A percentile compares a stretch with the other conserved stretches of the same genome.
Conservation (phyloP, 1,140 invertebrate genomes). For the Ctenoplectra terminalis region DNA sequence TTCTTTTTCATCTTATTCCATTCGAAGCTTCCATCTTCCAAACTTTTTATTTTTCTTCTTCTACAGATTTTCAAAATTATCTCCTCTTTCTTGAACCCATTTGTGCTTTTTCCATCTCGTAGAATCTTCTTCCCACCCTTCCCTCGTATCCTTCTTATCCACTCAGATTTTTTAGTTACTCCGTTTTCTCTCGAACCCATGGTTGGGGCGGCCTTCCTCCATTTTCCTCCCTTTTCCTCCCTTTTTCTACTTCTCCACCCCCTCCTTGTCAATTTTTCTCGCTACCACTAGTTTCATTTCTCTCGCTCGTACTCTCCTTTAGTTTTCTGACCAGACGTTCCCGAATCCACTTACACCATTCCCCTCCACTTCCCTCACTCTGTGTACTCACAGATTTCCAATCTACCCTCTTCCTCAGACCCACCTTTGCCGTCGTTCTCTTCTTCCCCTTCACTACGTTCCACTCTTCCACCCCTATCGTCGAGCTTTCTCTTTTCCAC, state of each 20-base stretch:
- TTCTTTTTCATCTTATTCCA: background rate
- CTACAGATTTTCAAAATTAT: background rate
- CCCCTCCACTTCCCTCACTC: background rate
- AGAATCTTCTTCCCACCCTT: background rate
- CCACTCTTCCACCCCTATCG: background rate
- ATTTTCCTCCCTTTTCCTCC: too few species aligned
- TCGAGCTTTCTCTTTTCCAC: constrained; percentile 1
- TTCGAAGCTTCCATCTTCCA: background rate
- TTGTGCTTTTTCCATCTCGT: background rate
- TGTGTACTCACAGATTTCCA: background rate
- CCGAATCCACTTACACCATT: background rate
- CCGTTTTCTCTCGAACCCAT: background rate
- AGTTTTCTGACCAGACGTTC: background rate
- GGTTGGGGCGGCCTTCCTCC: too few species aligned
- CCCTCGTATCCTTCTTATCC: too few species aligned
- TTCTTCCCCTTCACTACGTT: too few species aligned
- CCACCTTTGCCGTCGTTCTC: background rate
- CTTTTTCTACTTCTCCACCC: background rate
- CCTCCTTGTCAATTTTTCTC: background rate
- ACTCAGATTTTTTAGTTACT: background rate
- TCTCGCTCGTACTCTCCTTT: background rate
- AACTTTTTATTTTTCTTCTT: background rate
- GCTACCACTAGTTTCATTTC: constrained; percentile 8
- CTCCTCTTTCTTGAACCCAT: background rate
- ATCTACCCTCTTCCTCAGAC: background rate